A percentile compares a stretch with the other conserved stretches of the same genome.
Evolutionary conservation across 2,797 vertebrate species (phyloP).

Genomic region (Pangasius sanitwongsei): DNA sequence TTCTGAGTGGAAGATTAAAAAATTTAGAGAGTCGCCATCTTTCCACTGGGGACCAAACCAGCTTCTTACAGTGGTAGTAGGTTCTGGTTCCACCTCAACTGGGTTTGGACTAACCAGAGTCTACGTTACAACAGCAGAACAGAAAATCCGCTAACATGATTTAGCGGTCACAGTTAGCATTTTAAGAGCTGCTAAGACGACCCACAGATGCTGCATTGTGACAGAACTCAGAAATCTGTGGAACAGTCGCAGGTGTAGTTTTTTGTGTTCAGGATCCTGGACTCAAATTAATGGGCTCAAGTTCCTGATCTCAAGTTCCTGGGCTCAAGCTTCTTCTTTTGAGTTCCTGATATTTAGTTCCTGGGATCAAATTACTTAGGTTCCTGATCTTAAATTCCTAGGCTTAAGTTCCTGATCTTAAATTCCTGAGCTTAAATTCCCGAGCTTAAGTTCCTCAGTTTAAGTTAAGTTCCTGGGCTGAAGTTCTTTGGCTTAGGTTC

Average conservation of each 20-base stretch:
- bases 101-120: background rate
- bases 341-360: too few species aligned
- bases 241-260: background rate
- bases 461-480: too few species aligned
- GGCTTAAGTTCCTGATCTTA: too few species aligned
- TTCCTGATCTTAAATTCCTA: too few species aligned
- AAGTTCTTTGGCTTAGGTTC: background rate
- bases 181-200: background rate
- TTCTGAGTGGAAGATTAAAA: background rate
- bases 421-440: background rate
- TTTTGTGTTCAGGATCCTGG: background rate
- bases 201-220: background rate
- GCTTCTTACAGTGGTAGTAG: background rate
- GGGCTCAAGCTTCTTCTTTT: background rate
- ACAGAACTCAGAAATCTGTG: background rate
- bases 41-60: background rate
- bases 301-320: background rate
- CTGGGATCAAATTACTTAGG: too few species aligned
- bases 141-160: background rate
- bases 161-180: background rate
- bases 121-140: background rate
- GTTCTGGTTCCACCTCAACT: background rate
- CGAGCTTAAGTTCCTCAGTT: too few species aligned
- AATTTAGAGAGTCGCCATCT: background rate
- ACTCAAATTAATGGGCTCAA: background rate